Conservation (phyloP, 2,888 invertebrate genomes). For the Marronus borbonicus region DNA sequence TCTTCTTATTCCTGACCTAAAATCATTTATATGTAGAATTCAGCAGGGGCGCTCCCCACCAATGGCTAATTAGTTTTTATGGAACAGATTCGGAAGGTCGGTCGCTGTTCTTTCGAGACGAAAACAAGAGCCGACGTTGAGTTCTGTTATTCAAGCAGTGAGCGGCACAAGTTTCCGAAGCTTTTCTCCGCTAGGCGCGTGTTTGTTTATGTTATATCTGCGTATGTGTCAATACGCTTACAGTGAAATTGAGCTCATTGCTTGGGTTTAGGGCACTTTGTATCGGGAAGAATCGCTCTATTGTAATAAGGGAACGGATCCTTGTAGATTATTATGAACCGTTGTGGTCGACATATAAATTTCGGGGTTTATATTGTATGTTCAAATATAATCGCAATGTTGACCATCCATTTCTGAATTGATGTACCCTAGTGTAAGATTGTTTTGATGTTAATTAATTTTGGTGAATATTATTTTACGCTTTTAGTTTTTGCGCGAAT, state of each 20-base stretch:
- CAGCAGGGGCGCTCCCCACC: background rate
- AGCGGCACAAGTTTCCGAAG: background rate
- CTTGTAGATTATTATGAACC: slow-evolving; percentile 19
- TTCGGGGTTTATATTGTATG: background rate
- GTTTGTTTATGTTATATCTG: slow-evolving; percentile 1
- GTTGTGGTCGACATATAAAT: slow-evolving; percentile 23
- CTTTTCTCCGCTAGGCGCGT: background rate
- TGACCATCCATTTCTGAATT: background rate
- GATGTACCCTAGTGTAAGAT: background rate
- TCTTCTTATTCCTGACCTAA: background rate
- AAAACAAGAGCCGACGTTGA: background rate
- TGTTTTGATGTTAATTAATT: background rate
- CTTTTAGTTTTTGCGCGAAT: no score
- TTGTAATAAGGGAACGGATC: slow-evolving; percentile 26
- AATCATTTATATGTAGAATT: slow-evolving; percentile 16
- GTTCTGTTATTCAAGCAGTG: slow-evolving; percentile 16
- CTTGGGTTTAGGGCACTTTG: slow-evolving; percentile 13
- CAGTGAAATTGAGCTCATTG: slow-evolving; percentile 8
- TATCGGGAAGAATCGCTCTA: slow-evolving; percentile 2
- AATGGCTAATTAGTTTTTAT: slow-evolving; percentile 20
- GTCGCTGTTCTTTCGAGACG: background rate
- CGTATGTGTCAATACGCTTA: slow-evolving; percentile 5
- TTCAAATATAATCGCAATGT: slow-evolving; percentile 3
- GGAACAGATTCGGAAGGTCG: slow-evolving; percentile 9
- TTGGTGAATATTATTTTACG: background rate